phyloP scores from a whole-genome alignment of 2,888 invertebrate species.

The Acanthosepion pharaonis region DNA sequence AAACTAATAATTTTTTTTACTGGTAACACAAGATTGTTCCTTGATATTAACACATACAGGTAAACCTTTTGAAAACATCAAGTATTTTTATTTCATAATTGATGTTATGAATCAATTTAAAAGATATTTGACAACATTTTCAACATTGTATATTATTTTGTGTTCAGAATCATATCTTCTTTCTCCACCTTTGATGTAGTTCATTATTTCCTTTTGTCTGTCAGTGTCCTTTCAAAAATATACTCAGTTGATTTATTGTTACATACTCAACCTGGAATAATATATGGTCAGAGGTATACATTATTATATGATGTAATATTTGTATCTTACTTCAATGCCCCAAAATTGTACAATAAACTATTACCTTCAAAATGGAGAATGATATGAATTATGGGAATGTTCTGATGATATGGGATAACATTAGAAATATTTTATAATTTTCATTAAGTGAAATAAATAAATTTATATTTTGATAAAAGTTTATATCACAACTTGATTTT shows the following conservation, averaged over 20 bases:
- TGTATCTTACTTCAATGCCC: background rate
- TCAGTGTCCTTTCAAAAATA: background rate
- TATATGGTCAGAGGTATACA: background rate
- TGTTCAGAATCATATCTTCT: background rate
- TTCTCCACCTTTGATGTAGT: background rate
- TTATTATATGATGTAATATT: background rate
- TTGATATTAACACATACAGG: too few relatives aligned
- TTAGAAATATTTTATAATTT: background rate
- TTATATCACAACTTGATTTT: slow-evolving; percentile 8
- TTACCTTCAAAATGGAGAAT: background rate
- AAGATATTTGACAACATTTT: background rate
- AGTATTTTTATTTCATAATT: background rate
- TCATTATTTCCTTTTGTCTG: background rate
- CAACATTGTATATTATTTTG: background rate
- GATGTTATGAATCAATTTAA: background rate
- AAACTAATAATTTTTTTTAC: too few relatives aligned
- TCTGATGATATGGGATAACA: background rate
- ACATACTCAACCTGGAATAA: background rate
- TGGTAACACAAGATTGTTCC: too few relatives aligned
- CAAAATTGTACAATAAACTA: background rate
- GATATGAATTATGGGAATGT: background rate
- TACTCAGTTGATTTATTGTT: background rate
- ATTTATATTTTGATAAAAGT: background rate
- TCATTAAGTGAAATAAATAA: background rate
- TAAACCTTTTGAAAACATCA: background rate